Evolutionary conservation across 37 sponge, comb jelly and placozoan species (phyloP).

Genomic region (Beroe ovata): DNA sequence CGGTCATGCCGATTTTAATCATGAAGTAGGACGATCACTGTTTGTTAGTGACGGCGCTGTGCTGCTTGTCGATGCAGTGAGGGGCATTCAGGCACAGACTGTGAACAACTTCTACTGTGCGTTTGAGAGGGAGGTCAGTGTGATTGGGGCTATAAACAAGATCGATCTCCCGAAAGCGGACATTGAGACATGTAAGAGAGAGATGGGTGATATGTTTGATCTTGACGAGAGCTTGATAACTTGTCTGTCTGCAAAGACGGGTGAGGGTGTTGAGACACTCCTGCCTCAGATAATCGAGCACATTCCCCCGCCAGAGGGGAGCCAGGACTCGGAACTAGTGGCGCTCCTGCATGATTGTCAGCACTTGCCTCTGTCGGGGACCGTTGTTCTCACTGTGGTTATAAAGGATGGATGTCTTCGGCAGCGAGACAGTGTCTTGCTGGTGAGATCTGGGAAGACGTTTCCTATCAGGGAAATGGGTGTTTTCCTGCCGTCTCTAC

Average conservation of each 20-base stretch:
- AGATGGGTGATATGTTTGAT: conserved; percentile 33
- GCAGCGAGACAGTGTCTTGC: neutral
- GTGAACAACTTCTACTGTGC: conserved; percentile 85
- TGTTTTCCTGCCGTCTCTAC: conserved; percentile 1
- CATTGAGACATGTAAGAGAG: neutral
- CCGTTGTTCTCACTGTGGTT: neutral
- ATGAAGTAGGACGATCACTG: conserved; percentile 92
- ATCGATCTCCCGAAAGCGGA: conserved; percentile 42
- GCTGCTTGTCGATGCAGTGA: conserved; percentile 85
- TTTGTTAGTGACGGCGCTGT: conserved; percentile 90
- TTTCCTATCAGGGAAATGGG: conserved; percentile 40
- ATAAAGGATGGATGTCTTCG: neutral
- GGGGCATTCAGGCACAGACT: conserved; percentile 97
- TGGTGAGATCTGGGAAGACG: conserved; percentile 13
- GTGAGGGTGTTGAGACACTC: conserved; percentile 74
- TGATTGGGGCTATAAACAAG: conserved; percentile 92
- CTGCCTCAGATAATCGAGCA: conserved; percentile 72
- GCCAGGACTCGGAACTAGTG: neutral
- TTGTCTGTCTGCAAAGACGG: conserved; percentile 83
- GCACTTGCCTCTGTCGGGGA: neutral
- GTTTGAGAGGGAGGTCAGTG: conserved; percentile 74
- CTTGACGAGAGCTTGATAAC: neutral
- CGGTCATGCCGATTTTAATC: conserved; percentile 96
- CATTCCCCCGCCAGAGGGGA: conserved; percentile 45
- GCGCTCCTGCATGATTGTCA: conserved; percentile 1